These are phyloP conservation scores for Thalassaphorura encarpata DNA, from an alignment of 1,140 invertebrate genomes.

Conservation along the genomic window DNA sequence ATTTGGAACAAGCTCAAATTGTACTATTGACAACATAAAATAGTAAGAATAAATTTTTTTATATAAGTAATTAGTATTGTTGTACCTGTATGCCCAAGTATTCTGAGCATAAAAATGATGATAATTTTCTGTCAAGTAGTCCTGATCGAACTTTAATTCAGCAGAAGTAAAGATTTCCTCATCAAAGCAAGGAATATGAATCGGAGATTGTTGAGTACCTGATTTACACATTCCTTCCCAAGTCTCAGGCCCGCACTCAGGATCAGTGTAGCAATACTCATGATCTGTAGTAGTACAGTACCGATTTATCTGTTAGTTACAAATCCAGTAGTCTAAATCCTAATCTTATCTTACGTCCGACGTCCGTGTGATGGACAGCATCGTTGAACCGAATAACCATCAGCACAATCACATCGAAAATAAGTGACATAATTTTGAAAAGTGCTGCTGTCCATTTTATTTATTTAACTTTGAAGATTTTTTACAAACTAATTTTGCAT, in stretches of 20 bases:
- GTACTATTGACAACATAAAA: too few species aligned
- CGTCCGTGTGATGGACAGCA: too few species aligned
- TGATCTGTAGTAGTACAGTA: not conserved
- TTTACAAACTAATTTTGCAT: too few species aligned
- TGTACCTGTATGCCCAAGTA: too few species aligned
- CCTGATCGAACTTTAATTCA: not conserved
- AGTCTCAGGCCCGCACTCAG: not conserved
- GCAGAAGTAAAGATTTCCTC: not conserved
- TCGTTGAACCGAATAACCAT: too few species aligned
- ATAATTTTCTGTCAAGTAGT: not conserved
- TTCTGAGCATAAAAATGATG: not conserved
- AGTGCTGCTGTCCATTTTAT: too few species aligned
- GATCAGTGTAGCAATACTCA: not conserved
- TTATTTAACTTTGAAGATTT: too few species aligned
- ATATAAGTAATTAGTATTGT: too few species aligned
- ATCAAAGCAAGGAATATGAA: not conserved
- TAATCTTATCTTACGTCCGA: not conserved
- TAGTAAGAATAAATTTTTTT: too few species aligned
- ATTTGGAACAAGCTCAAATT: not conserved
- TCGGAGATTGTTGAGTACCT: not conserved
- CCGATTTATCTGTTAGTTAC: not conserved
- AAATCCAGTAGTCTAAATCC: not conserved
- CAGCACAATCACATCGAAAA: too few species aligned
- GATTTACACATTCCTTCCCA: not conserved
- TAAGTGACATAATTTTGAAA: too few species aligned